Evolutionary conservation across 2,113 vertebrate species (phyloP).

Genomic region (Zosterops hypoxanthus): DNA sequence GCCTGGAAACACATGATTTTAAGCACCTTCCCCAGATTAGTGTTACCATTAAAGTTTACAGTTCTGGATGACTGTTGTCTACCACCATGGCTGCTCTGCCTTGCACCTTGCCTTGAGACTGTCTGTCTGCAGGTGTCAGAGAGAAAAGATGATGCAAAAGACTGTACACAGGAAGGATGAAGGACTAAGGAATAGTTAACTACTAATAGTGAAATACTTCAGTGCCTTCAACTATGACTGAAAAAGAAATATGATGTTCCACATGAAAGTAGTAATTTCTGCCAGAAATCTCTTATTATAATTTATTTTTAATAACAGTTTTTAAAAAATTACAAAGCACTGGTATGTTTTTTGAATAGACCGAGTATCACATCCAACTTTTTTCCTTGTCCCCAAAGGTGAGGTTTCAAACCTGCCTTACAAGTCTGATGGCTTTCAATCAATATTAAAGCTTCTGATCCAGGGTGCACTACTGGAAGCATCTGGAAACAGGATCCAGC

Average conservation of each 20-base stretch:
- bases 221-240: not conserved
- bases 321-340: not conserved
- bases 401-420: not conserved
- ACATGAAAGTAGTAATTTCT: not conserved
- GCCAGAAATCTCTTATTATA: not conserved
- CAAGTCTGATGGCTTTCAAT: not conserved
- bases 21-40: not conserved
- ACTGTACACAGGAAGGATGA: not conserved
- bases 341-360: not conserved
- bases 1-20: not conserved
- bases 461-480: not conserved
- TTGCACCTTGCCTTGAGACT: not conserved
- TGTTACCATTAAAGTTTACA: not conserved
- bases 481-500: not conserved
- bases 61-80: not conserved
- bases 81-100: not conserved
- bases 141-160: not conserved
- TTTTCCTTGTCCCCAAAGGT: not conserved
- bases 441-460: not conserved
- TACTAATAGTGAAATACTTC: not conserved
- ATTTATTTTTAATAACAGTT: not conserved
- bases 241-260: not conserved
- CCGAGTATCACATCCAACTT: not conserved
- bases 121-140: not conserved
- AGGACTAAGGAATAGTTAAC: not conserved